Conservation (phyloP, 2,797 vertebrate genomes). For the Tokudaia muenninki region DNA sequence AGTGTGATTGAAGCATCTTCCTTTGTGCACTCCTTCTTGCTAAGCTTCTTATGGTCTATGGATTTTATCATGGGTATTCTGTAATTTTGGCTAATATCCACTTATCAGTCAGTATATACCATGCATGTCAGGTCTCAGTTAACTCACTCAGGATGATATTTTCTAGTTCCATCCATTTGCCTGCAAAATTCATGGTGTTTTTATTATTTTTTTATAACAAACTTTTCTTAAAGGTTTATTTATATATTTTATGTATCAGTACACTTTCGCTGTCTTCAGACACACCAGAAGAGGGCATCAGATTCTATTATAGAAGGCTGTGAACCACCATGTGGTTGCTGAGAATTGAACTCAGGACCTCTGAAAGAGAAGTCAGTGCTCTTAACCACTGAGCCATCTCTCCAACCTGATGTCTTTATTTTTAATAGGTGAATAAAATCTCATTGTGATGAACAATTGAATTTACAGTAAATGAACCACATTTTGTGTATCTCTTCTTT, state of each 20-base stretch:
- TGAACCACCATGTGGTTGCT: too few relatives aligned
- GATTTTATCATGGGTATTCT: neutral
- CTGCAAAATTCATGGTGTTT: neutral
- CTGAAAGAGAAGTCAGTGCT: too few relatives aligned
- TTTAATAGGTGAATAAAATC: neutral
- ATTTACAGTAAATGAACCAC: neutral
- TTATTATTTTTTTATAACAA: neutral
- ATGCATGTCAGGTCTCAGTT: too few relatives aligned
- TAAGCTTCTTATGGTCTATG: neutral
- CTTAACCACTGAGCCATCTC: too few relatives aligned
- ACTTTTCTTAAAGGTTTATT: too few relatives aligned
- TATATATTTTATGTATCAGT: too few relatives aligned
- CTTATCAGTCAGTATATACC: too few relatives aligned
- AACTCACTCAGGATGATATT: neutral
- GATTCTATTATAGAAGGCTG: too few relatives aligned
- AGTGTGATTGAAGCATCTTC: neutral
- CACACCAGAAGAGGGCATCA: too few relatives aligned
- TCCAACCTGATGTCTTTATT: too few relatives aligned
- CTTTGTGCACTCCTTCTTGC: neutral
- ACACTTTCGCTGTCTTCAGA: too few relatives aligned
- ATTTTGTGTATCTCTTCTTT: neutral
- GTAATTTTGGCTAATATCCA: neutral
- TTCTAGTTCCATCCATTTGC: neutral
- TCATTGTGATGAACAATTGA: neutral
- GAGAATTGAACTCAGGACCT: too few relatives aligned